These are phyloP conservation scores for Hydrochoerus hydrochaeris DNA, from an alignment of 2,113 vertebrate species.

Conservation along the genomic window DNA sequence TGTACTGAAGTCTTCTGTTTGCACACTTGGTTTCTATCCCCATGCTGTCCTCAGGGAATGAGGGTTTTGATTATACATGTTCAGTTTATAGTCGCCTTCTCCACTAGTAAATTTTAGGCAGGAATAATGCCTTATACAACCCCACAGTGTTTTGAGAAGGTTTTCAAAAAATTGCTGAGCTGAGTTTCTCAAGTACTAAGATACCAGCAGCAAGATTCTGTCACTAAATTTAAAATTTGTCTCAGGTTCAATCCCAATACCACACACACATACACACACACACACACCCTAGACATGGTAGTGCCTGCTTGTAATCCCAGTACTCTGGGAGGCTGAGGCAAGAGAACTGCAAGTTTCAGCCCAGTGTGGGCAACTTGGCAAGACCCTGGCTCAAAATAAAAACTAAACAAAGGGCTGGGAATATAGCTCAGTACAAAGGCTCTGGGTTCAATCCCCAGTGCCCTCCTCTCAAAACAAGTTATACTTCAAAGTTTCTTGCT, in stretches of 20 bases:
- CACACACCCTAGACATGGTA: not conserved
- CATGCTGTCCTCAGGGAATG: not conserved
- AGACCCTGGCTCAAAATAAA: not conserved
- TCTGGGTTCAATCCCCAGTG: not conserved
- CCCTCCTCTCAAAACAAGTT: not conserved
- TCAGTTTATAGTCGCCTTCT: slow-evolving; percentile 42
- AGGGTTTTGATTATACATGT: slow-evolving; percentile 20
- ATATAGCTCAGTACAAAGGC: not conserved
- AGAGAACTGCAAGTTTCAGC: not conserved
- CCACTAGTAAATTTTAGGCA: slow-evolving; percentile 37
- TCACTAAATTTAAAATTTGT: not conserved
- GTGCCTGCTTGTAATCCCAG: not conserved
- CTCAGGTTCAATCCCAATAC: not conserved
- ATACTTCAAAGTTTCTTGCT: not conserved
- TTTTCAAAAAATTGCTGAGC: slow-evolving; percentile 39
- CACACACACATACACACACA: not conserved
- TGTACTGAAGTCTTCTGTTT: not conserved
- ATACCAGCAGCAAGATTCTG: not conserved
- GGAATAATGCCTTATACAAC: slow-evolving; percentile 8
- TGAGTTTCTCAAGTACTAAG: slow-evolving; percentile 50
- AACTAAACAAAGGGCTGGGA: not conserved
- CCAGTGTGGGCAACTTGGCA: not conserved
- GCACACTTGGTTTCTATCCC: not conserved
- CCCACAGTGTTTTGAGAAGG: slow-evolving; percentile 12
- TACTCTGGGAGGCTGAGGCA: not conserved